These are phyloP conservation scores for Blastobasis lacticolella DNA, from an alignment of 2,888 invertebrate genomes.

Conservation along the genomic window DNA sequence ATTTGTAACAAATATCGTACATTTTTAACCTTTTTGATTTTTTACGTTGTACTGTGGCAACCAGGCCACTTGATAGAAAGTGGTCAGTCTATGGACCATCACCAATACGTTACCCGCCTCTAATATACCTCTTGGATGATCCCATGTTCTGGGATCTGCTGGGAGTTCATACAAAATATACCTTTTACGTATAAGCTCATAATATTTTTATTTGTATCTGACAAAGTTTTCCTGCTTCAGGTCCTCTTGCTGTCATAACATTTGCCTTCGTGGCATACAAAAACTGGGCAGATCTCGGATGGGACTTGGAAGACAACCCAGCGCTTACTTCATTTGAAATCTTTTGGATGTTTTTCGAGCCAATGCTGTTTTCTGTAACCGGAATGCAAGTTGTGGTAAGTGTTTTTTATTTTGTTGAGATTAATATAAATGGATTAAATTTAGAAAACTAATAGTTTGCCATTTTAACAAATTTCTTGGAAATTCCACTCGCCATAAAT, in stretches of 20 bases:
- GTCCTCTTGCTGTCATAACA: constrained; percentile 84
- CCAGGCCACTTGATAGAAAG: neutral
- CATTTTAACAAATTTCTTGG: too few species aligned
- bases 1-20: too few species aligned
- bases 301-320: constrained; percentile 85
- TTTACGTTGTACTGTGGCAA: too few species aligned
- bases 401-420: neutral
- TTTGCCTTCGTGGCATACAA: constrained; percentile 82
- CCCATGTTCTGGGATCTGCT: neutral
- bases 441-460: too few species aligned
- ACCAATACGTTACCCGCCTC: too few species aligned
- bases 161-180: too few species aligned
- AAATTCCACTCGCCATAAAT: too few species aligned
- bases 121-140: neutral
- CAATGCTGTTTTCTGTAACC: constrained; percentile 89
- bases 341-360: constrained; percentile 93
- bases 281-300: constrained; percentile 82
- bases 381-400: constrained; percentile 83
- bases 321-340: constrained; percentile 85
- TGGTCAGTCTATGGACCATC: too few species aligned
- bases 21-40: too few species aligned
- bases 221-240: constrained; percentile 49
- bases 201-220: neutral
- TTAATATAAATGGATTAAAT: too few species aligned
- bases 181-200: too few species aligned